Conservation (phyloP, 2,113 vertebrate species). For the Mobula birostris region DNA sequence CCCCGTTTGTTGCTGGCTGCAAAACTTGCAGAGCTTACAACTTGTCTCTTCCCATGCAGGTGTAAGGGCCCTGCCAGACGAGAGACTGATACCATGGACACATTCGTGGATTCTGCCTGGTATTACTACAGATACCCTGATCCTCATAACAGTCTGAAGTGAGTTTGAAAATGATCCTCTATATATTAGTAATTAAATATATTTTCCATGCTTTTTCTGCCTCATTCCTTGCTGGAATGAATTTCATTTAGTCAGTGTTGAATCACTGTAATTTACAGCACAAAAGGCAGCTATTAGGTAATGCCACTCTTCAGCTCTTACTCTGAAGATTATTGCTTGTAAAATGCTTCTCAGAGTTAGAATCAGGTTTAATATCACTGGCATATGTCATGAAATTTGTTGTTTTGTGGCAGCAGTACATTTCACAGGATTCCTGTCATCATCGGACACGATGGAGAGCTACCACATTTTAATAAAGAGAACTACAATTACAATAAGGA, state of each 20-base stretch:
- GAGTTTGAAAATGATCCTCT: conserved; percentile 39
- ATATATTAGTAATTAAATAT: neutral
- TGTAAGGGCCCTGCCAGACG: conserved; percentile 72
- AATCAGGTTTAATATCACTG: too few relatives aligned
- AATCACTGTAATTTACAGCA: too few relatives aligned
- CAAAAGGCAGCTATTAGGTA: too few relatives aligned
- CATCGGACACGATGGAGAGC: too few relatives aligned
- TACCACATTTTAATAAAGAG: too few relatives aligned
- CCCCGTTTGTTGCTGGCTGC: neutral
- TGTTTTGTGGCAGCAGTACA: too few relatives aligned
- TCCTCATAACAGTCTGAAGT: conserved; percentile 74
- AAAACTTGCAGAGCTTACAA: neutral
- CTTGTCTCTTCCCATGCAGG: conserved; percentile 52
- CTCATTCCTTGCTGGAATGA: neutral
- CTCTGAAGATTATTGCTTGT: too few relatives aligned
- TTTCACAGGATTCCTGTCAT: too few relatives aligned
- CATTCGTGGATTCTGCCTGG: conserved; percentile 93
- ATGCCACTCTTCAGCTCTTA: too few relatives aligned
- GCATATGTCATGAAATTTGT: too few relatives aligned
- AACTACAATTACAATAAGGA: too few relatives aligned
- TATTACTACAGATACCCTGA: conserved; percentile 90
- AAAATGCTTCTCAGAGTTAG: too few relatives aligned
- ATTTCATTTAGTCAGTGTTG: neutral
- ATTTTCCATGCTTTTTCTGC: neutral
- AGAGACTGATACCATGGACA: conserved; percentile 95